Base-by-base conservation (phyloP, 2,113 vertebrate species). In the Chrysemys picta region DNA sequence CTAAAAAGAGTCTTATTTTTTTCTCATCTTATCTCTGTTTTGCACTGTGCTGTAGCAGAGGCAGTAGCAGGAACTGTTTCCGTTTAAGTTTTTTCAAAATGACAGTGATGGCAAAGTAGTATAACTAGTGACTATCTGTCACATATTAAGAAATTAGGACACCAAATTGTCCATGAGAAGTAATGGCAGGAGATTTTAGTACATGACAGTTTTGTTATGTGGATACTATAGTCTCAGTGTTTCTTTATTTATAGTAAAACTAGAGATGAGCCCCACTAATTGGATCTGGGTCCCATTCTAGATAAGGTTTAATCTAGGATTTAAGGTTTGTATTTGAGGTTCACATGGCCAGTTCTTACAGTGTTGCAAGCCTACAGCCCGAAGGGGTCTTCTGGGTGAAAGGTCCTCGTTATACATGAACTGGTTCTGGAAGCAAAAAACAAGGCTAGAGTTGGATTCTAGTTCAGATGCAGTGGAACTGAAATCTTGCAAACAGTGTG, bases 151-250 rank as follows among this genome's bases (percentile, higher is more conserved):
- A 31, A 91, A 84, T 94, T 96, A 89, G 78, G 38, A 75, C 42
- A 82, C 27, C 38, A 52, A 82, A 87, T 87, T 94, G 65, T 80
- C 57, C 14, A 2, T 22, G 56, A 93, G 56, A 35, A 87, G 22
- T 89, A 62, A 38, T 87, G 87, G 50, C 31, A 47, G 29, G 59
- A 96, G 76, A 82, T 87, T 82, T 91, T 91, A 89, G 56, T 89
- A 85, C 56, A 38, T 0, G 2, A 27, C 54, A 81, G 52, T 52
- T 84, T 59, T 78, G 65, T 49, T 78, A 69, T 3, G 0, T 42
- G 27, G 49, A 38, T 89, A n/a, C 35, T 53, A 29, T 76, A 90
- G 80, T 85, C 47, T 69, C 31, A n/a, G 31, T 65, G 53, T 7
- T 24, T 69, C 89, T 84, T 81, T 93, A 78, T 29, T 21, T 84